Conservation (phyloP, 2,797 vertebrate genomes). For the Melanotaenia maccullochi region DNA sequence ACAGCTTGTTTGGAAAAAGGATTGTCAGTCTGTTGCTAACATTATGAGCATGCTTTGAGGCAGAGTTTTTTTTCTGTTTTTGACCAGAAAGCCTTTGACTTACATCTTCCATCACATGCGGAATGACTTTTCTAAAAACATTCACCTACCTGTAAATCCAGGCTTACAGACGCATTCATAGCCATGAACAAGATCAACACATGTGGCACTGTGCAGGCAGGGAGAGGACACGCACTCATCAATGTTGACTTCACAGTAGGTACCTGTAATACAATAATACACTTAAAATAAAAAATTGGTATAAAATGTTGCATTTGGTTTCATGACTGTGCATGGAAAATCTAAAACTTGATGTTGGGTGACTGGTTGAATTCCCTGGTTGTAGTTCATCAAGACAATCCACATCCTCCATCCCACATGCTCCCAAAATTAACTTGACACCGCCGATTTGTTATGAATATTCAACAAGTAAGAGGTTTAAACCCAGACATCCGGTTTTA, state of each 20-base stretch:
- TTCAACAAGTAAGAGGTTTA: background rate
- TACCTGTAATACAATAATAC: conserved; percentile 59
- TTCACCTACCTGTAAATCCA: conserved; percentile 83
- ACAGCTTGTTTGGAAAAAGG: background rate
- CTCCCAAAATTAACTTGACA: background rate
- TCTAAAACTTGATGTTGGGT: conserved; percentile 10
- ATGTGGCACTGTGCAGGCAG: conserved; percentile 81
- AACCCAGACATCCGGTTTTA: conserved; percentile 8
- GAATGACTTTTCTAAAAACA: background rate
- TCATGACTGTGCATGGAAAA: conserved; percentile 4
- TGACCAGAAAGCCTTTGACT: background rate
- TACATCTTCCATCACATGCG: background rate
- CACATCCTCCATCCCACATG: background rate
- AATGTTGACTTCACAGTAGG: conserved; percentile 83
- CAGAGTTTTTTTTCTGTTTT: no score
- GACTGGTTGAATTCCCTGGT: background rate
- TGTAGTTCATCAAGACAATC: background rate
- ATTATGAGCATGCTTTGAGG: no score
- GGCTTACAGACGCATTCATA: conserved; percentile 78
- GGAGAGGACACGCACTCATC: conserved; percentile 83
- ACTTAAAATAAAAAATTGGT: conserved; percentile 13
- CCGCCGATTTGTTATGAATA: background rate
- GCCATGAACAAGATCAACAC: conserved; percentile 76
- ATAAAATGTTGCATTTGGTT: conserved; percentile 10
- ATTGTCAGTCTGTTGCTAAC: no score